Percentiles rank a stretch among this genome's conserved stretches.
phyloP scores from a whole-genome alignment of 1,140 invertebrate genomes.

The Anthonomus grandis region DNA sequence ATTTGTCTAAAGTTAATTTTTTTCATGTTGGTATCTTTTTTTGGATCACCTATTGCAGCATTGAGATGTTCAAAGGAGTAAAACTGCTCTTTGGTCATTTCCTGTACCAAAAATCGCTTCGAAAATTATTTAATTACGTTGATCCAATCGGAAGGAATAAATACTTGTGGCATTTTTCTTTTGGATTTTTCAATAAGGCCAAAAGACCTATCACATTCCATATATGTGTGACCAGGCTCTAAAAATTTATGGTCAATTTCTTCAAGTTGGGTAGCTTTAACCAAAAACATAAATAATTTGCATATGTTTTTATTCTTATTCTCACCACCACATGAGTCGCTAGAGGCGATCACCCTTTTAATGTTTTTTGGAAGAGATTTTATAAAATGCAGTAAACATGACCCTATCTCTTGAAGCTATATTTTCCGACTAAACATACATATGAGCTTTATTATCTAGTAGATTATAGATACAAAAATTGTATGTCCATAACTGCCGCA shows the following conservation, averaged over 20 bases:
- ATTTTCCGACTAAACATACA: too few species aligned
- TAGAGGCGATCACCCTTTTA: constrained; percentile 8
- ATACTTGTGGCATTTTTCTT: not conserved
- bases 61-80: not conserved
- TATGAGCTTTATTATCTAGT: too few species aligned
- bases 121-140: not conserved
- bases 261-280: constrained; percentile 15
- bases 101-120: not conserved
- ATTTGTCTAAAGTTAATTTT: not conserved
- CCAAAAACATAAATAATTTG: constrained; percentile 26
- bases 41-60: not conserved
- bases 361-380: too few species aligned
- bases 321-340: constrained; percentile 27
- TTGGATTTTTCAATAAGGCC: not conserved
- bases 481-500: too few species aligned
- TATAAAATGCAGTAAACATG: too few species aligned
- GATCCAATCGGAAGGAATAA: not conserved
- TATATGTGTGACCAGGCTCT: constrained; percentile 12
- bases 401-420: too few species aligned
- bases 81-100: not conserved
- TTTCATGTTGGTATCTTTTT: not conserved
- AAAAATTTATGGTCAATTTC: constrained; percentile 21
- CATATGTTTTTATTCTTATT: constrained; percentile 29
- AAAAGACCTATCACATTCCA: too few species aligned
- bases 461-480: too few species aligned